phyloP scores from a whole-genome alignment of 2,797 vertebrate genomes.

The Hapalemur alaotrensis region DNA sequence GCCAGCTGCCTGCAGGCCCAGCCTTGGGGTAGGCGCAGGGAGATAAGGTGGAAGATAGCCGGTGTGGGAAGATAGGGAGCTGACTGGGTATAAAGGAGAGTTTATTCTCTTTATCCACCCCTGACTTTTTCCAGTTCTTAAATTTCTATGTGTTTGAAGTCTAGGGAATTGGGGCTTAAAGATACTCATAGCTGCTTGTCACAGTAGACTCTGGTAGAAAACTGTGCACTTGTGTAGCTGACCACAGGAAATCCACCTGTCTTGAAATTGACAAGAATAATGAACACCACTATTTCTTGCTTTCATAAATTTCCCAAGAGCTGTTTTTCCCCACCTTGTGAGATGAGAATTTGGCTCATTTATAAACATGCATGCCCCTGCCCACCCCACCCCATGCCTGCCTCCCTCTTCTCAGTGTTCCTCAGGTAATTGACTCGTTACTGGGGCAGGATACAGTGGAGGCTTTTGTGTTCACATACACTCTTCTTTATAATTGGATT shows the following conservation, averaged over 20 bases:
- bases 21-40: neutral
- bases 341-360: neutral
- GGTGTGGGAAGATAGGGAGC: slow-evolving; percentile 4
- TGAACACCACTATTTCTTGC: neutral
- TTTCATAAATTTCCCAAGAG: neutral
- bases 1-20: slow-evolving; percentile 8
- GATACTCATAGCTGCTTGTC: neutral
- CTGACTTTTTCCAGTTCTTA: slow-evolving; percentile 15
- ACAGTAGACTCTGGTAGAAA: neutral
- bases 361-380: neutral
- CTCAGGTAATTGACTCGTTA: neutral
- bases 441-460: neutral
- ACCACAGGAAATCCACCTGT: neutral
- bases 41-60: slow-evolving; percentile 6
- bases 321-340: neutral
- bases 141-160: neutral
- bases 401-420: neutral
- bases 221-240: neutral
- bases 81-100: neutral
- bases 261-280: neutral
- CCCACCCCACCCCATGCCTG: neutral
- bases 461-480: neutral
- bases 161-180: neutral
- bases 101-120: neutral
- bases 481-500: neutral